Conservation (phyloP, 2,888 invertebrate species). For the Tipula vernalis region DNA sequence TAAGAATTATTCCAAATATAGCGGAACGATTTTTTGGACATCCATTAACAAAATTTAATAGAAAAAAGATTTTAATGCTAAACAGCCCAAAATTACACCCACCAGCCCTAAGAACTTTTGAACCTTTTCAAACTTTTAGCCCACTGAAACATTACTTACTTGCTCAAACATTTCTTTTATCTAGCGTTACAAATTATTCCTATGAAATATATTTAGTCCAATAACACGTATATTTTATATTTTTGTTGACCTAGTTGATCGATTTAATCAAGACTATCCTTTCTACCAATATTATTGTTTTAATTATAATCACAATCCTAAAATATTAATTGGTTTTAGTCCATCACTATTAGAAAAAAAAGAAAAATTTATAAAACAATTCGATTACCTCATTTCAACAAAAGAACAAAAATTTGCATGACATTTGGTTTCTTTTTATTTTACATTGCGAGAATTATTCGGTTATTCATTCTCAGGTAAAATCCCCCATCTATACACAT, state of each 20-base stretch:
- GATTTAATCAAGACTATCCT: not conserved
- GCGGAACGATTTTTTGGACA: too few species aligned
- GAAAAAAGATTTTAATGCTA: too few species aligned
- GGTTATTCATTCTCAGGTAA: not conserved
- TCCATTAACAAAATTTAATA: too few species aligned
- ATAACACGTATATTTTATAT: too few species aligned
- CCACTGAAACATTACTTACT: too few species aligned
- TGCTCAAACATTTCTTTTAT: too few species aligned
- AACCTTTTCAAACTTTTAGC: too few species aligned
- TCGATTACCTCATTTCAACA: not conserved
- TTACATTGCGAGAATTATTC: not conserved
- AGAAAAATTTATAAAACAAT: not conserved
- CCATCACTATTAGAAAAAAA: not conserved
- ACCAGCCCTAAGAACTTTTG: too few species aligned
- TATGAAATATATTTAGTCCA: too few species aligned
- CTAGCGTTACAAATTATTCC: too few species aligned
- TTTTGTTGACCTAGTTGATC: not conserved
- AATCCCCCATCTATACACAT: not conserved
- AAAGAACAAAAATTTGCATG: not conserved
- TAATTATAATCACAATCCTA: not conserved
- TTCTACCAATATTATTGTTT: not conserved
- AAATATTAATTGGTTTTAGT: not conserved
- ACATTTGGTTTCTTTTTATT: not conserved
- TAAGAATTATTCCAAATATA: too few species aligned
- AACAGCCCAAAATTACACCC: too few species aligned